These are phyloP conservation scores for Calliopum simillimum DNA, from an alignment of 2,888 invertebrate species.

Conservation along the genomic window DNA sequence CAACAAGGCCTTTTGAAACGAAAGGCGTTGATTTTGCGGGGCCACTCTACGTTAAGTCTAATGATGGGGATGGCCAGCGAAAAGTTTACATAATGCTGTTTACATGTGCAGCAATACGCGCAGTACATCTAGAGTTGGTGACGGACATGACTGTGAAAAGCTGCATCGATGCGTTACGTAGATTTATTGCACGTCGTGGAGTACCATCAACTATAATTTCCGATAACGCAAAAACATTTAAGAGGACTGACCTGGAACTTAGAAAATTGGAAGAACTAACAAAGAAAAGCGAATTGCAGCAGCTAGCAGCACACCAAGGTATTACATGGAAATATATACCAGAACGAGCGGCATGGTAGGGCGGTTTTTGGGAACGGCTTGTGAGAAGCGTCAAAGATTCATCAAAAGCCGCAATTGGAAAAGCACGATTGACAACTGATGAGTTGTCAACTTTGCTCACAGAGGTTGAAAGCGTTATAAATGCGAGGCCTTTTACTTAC, in stretches of 20 bases:
- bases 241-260: conserved; percentile 37
- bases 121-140: conserved; percentile 42
- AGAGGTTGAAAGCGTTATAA: conserved; percentile 39
- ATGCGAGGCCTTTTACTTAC: conserved; percentile 39
- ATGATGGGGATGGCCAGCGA: not conserved
- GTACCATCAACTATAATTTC: conserved; percentile 35
- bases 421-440: conserved; percentile 30
- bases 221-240: conserved; percentile 41
- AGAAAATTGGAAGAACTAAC: conserved; percentile 32
- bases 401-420: conserved; percentile 42
- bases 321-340: conserved; percentile 40
- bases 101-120: conserved; percentile 41
- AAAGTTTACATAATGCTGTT: conserved; percentile 39
- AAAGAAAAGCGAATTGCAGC: conserved; percentile 33
- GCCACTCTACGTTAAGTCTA: conserved; percentile 36
- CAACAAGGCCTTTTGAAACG: conserved; percentile 41
- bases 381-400: conserved; percentile 38
- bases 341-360: conserved; percentile 44
- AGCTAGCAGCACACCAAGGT: conserved; percentile 29
- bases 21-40: conserved; percentile 42
- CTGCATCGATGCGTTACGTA: conserved; percentile 41
- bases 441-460: conserved; percentile 35
- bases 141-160: conserved; percentile 39
- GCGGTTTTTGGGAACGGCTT: conserved; percentile 42
- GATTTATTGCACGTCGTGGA: conserved; percentile 39